Evolutionary conservation across 30 jellyfish, hydroid and myxozoan genomes (phyloP).

Genomic region (Clytia hemisphaerica): DNA sequence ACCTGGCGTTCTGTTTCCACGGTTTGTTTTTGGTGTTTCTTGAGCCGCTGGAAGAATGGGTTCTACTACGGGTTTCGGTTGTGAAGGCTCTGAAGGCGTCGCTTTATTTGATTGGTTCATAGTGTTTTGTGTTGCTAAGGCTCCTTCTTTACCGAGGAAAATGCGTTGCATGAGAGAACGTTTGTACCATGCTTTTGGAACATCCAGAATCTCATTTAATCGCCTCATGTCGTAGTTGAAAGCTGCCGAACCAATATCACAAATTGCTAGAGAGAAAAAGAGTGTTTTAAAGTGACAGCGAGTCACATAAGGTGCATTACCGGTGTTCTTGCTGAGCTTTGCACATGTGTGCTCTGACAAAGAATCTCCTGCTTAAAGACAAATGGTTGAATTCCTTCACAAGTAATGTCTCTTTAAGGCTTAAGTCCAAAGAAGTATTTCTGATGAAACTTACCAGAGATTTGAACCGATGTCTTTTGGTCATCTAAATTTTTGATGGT

Average conservation of each 20-base stretch:
- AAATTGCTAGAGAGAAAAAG: constrained; percentile 40
- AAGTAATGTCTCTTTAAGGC: too few species aligned
- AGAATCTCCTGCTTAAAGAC: too few species aligned
- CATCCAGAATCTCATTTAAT: constrained; percentile 79
- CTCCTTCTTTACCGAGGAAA: constrained; percentile 91
- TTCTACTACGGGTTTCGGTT: not conserved
- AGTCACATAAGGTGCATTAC: too few species aligned
- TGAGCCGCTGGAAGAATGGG: too few species aligned
- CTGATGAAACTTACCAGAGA: constrained; percentile 77
- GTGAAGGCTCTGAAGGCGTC: not conserved
- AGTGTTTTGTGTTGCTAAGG: constrained; percentile 55
- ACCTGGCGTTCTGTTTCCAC: too few species aligned
- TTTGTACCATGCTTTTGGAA: constrained; percentile 95
- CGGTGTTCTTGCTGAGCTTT: too few species aligned
- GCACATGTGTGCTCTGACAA: too few species aligned
- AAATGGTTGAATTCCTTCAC: too few species aligned
- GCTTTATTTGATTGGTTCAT: not conserved
- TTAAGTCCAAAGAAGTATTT: too few species aligned
- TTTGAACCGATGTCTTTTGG: constrained; percentile 53
- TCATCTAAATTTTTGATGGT: constrained; percentile 18
- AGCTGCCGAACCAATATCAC: constrained; percentile 96
- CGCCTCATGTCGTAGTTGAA: constrained; percentile 95
- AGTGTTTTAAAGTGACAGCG: too few species aligned
- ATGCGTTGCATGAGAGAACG: constrained; percentile 63
- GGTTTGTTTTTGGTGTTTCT: too few species aligned